A percentile compares a stretch with the other conserved stretches of the same genome.
Evolutionary conservation across 2,113 vertebrate genomes (phyloP).

Genomic region (Dunckerocampus dactyliophorus): DNA sequence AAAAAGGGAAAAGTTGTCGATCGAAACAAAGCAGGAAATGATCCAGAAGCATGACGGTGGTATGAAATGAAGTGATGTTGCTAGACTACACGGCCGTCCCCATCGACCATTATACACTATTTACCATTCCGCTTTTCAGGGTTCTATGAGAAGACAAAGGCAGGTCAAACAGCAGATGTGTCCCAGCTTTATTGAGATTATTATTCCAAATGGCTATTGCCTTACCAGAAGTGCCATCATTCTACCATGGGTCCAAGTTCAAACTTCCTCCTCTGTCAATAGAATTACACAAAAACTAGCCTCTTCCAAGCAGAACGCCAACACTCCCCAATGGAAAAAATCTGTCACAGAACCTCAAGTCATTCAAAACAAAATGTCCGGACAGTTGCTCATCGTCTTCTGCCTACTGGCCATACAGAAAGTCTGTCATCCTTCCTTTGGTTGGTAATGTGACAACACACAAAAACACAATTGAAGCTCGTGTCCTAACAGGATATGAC

Average conservation of each 20-base stretch:
- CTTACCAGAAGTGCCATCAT: not conserved
- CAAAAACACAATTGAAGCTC: conserved; percentile 7
- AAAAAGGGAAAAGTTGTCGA: too few species aligned
- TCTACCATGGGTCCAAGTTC: not conserved
- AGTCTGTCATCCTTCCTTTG: not conserved
- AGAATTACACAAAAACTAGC: not conserved
- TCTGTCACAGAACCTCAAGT: conserved; percentile 8
- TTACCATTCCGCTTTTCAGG: too few species aligned
- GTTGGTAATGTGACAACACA: not conserved
- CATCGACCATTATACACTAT: too few species aligned
- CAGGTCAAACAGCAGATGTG: too few species aligned
- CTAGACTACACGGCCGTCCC: too few species aligned
- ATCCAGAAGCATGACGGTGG: too few species aligned
- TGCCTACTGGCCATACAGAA: not conserved
- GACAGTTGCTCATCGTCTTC: conserved; percentile 3
- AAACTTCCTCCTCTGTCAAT: too few species aligned
- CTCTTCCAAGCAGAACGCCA: not conserved
- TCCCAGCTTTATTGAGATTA: not conserved
- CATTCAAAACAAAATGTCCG: conserved; percentile 6
- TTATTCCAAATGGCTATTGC: not conserved
- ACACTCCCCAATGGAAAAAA: not conserved
- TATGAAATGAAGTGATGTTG: too few species aligned
- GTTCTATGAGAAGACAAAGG: too few species aligned
- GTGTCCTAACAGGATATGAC: conserved; percentile 38
- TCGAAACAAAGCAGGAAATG: too few species aligned